These are phyloP conservation scores for Threskiornis aethiopicus DNA, from an alignment of 2,797 vertebrate genomes.

Conservation along the genomic window DNA sequence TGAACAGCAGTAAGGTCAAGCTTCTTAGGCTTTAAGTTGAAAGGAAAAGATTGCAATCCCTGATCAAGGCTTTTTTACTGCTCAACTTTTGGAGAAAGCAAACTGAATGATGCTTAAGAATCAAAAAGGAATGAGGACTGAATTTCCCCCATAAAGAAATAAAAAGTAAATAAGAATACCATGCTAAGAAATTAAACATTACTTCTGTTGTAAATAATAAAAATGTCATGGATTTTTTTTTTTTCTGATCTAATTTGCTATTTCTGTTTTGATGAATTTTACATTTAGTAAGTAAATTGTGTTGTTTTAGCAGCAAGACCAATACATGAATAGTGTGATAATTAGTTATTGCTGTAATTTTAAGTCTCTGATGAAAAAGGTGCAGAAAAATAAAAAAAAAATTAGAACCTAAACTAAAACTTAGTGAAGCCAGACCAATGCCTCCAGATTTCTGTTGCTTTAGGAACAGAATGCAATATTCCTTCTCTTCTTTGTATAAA, in stretches of 20 bases:
- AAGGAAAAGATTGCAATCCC: not conserved
- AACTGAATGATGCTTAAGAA: not conserved
- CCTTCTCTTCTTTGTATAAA: not conserved
- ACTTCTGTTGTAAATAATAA: not conserved
- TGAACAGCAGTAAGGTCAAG: not conserved
- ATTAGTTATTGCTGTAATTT: not conserved
- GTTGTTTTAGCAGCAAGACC: not conserved
- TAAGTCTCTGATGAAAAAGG: not conserved
- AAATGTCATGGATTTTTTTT: not conserved
- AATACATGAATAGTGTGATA: not conserved
- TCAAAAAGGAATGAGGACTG: not conserved
- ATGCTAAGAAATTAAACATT: not conserved
- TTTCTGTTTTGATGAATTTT: not conserved
- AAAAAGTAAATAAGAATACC: not conserved
- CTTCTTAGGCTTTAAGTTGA: not conserved
- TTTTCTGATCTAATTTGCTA: not conserved
- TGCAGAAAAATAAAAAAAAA: not conserved
- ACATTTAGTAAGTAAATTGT: not conserved
- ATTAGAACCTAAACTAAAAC: not conserved
- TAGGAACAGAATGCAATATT: not conserved
- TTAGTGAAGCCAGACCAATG: not conserved
- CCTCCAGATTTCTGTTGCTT: not conserved
- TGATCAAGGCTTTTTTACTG: not conserved
- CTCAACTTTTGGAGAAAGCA: not conserved
- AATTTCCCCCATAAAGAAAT: not conserved